Conservation (phyloP, 64 coral and sea anemone species). For the Pocillopora damicornis region DNA sequence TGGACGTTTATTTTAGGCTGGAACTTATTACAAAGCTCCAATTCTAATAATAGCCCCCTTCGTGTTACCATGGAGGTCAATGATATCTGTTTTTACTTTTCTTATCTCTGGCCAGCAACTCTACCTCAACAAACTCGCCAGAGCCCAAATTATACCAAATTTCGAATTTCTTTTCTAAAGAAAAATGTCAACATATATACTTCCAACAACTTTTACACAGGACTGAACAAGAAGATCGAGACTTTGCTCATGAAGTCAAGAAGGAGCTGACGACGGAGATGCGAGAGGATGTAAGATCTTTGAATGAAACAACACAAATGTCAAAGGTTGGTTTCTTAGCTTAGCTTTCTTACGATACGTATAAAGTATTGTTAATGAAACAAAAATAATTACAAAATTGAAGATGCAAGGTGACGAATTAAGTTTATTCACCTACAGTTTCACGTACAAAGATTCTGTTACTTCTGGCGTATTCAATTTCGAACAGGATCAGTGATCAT, state of each 20-base stretch:
- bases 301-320: not conserved
- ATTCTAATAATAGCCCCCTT: no score
- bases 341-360: not conserved
- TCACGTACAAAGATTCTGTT: no score
- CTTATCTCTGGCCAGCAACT: not conserved
- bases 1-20: no score
- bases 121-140: not conserved
- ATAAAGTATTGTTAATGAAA: not conserved
- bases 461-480: no score
- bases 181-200: conserved; percentile 9
- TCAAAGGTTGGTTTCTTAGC: not conserved
- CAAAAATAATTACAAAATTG: not conserved
- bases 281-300: not conserved
- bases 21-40: no score
- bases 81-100: not conserved
- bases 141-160: not conserved
- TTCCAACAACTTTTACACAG: conserved; percentile 15
- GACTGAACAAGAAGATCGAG: conserved; percentile 18
- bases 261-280: not conserved
- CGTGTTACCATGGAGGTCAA: no score
- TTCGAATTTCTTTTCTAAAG: not conserved
- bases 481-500: no score
- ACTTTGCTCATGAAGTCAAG: not conserved
- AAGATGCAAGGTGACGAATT: no score
- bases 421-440: no score